Base-by-base conservation (phyloP, 1,140 invertebrate genomes). In the Lepidostoma basale region DNA sequence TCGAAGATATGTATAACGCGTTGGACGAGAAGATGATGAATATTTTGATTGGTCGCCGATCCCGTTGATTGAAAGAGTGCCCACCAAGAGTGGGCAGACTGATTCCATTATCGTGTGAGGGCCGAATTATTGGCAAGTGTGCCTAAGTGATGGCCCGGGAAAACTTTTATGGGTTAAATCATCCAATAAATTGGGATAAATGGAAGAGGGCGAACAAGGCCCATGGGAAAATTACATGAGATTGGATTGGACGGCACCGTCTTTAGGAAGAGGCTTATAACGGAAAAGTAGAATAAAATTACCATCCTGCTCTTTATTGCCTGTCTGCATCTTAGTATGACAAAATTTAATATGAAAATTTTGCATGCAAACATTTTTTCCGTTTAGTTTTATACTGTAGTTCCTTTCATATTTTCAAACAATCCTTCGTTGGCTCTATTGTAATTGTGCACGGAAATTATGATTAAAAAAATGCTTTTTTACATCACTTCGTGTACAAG, bases 101-200 rank as follows among this genome's bases (percentile, higher is more conserved):
- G 52, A 56, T 56, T 59, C 54, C 54, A 59, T 40, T 59, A 62
- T 62, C 59, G 40, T 62, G 59, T 28, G 59, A 62, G 59, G 59
- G 59, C 25, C 39, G 40, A 36, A 45, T 62, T 62, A 62, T 14
- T 42, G 42, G 59, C 23, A 39, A 62, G 59, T 45, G 42, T 18
- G 42, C 12, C 59, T 62, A 62, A 62, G 39, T 42, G 42, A 62
- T 62, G 59, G 39, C 18, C 42, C 42, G 25, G 33, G 59, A 12
- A 62, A 62, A 62, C 59, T 62, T 44, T 62, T 62, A 62, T 62
- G 40, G 42, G 42, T 23, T 62, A 62, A 62, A 62, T 62, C 59
- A 45, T 42, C 59, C 59, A 62, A 45, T 62, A 62, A 62, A 62
- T 62, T 62, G 59, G 59, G 59, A 25, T 62, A 62, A 62, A 45